These are phyloP conservation scores for Cheirogaleus medius DNA, from an alignment of 2,113 vertebrate genomes.

Conservation along the genomic window DNA sequence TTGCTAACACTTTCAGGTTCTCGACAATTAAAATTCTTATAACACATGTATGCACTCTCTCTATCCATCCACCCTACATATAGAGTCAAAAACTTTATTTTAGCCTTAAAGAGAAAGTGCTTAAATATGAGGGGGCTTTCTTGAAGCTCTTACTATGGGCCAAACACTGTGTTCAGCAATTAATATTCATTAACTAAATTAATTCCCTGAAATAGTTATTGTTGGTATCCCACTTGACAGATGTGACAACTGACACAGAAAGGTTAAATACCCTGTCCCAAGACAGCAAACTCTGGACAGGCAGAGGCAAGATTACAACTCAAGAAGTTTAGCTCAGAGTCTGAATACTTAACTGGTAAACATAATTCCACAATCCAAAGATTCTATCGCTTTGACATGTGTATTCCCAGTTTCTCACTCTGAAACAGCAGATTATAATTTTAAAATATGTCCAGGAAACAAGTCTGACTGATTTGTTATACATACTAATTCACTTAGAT, in stretches of 20 bases:
- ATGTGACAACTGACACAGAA: background rate
- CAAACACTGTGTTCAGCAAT: background rate
- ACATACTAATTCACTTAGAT: background rate
- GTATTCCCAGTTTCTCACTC: background rate
- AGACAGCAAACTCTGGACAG: background rate
- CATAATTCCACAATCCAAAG: background rate
- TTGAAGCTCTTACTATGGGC: background rate
- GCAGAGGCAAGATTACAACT: background rate
- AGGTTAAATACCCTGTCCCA: background rate
- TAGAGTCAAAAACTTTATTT: background rate
- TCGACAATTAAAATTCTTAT: background rate
- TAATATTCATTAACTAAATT: background rate
- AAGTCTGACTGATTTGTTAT: background rate
- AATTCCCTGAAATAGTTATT: background rate
- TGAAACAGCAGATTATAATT: background rate
- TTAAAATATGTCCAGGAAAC: background rate
- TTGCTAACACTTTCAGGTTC: background rate
- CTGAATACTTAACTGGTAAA: background rate
- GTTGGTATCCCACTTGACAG: background rate
- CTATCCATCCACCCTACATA: background rate
- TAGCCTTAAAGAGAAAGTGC: background rate
- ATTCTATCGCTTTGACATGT: background rate
- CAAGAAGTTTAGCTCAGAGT: background rate
- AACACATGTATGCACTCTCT: background rate
- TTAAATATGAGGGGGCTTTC: background rate